Base-by-base conservation (phyloP, 92 coral and sea anemone species). In the Diadumene lineata region DNA sequence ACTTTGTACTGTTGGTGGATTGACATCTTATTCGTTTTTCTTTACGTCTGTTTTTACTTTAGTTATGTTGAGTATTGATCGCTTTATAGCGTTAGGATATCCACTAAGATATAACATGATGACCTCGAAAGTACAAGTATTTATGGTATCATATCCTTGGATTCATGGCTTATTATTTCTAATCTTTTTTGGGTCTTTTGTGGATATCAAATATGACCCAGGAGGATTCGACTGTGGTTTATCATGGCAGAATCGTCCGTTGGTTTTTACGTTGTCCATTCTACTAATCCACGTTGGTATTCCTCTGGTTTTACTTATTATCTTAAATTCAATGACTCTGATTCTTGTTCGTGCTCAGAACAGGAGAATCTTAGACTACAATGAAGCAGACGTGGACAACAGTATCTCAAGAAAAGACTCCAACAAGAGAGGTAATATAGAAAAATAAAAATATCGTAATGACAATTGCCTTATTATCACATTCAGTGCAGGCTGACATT, bases 121-220 rank as follows among this genome's bases (percentile, higher is more conserved):
- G 24, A 86, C 70, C 7, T 26, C 60, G 24, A 63, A 58, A 48
- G 70, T 71, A 18, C 61, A 50, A 18, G 29, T 31, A 4, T 48
- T 70, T 30, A 86, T 81, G 83, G 46, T 81, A 15, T 65, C 72
- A 8, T 86, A 81, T 58, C 82, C 90, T 9, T 86, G 90, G 90
- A 0, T 75, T 28, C 86, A 86, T 27, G 75, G 86, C 9, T 17
- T 69, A 23, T 28, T 55, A 1, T 81, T 75, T 46, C 70, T 50
- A 15, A 46, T 77, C 19, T 31, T 63, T 38, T 74, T 53, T 53
- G 86, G 67, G 11, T 25, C 57, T 1, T 33, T 50, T 22, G 29
- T 81, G 23, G 79, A 73, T 11, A 48, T 85, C 2, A 17, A 74
- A 48, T 85, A 73, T 44, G 60, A 66, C 29, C 70, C 79, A 34